Evolutionary conservation across 2,797 vertebrate species (phyloP).

Genomic region (Rallus crepitans): DNA sequence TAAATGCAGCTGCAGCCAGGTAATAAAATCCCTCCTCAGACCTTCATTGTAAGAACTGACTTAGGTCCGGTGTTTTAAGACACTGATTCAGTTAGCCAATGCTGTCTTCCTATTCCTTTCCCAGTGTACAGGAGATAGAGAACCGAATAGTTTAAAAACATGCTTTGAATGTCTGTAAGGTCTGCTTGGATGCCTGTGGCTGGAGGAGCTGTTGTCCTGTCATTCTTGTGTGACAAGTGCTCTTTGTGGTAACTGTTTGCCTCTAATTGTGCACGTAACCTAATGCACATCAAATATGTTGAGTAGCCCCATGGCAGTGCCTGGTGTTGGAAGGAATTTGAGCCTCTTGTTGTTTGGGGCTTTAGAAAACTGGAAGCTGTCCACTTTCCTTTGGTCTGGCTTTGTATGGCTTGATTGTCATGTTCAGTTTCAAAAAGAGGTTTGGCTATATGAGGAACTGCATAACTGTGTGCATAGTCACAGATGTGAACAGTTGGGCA

Average conservation of each 20-base stretch:
- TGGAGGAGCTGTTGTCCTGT: background rate
- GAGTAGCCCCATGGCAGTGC: rapidly evolving
- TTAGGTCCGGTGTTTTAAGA: background rate
- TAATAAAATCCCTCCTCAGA: background rate
- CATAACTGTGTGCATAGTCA: background rate
- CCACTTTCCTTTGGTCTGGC: background rate
- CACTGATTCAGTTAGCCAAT: background rate
- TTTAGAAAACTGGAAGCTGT: background rate
- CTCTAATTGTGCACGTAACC: background rate
- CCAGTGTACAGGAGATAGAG: background rate
- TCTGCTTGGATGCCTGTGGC: background rate
- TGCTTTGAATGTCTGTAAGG: background rate
- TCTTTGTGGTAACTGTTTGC: background rate
- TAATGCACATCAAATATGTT: background rate
- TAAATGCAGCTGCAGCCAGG: background rate
- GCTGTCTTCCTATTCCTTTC: background rate
- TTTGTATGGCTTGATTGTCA: background rate
- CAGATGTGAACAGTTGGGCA: background rate
- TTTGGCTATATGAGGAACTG: background rate
- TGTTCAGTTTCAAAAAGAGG: background rate
- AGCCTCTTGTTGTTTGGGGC: background rate
- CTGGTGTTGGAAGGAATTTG: background rate
- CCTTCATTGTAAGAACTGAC: background rate
- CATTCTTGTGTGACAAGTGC: background rate
- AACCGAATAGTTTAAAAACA: background rate